Base-by-base conservation (phyloP, 2,888 invertebrate species). In the Morpho helenor region DNA sequence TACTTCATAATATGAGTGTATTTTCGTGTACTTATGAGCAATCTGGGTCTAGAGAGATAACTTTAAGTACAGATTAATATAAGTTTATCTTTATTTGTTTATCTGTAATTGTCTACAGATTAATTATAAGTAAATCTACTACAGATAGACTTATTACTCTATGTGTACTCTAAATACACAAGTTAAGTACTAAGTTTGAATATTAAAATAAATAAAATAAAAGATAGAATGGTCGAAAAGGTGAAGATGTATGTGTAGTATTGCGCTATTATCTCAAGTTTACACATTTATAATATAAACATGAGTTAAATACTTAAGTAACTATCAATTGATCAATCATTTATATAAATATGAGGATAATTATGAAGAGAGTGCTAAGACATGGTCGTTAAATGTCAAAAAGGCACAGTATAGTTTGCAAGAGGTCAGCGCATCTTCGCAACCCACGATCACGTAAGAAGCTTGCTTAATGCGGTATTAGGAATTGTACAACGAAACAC, bases 351-450 rank as follows among this genome's bases (percentile, higher is more conserved):
- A 63, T 53, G 51, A 49, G 62, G 61, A 61, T 65, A 65, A 64
- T 69, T 67, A 66, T 53, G 55, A 51, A 47, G 59, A 64, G 60
- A 57, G 61, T 60, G 53, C 47, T 56, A 59, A 48, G 57, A 57
- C 52, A 48, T 58, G 55, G 49, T 61, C 51, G 61, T 50, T 48
- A 69, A 72, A 71, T 72, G 71, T 67, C 71, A 69, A 63, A 65
- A 64, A 59, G 66, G 61, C 67, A 64, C 45, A 64, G 60, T 61
- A 64, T 64, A 62, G 61, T 62, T 54, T 60, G 63, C 62, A 58
- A 55, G 63, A 54, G 69, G 70, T 70, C 69, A 65, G 66, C 67
- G 67, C 69, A 70, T 72, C 70, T 70, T 68, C 67, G 58, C 60
- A 56, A 48, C 57, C 56, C 57, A 51, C 53, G 65, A 68, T 69